A percentile compares a stretch with the other conserved stretches of the same genome.
These are phyloP conservation scores for Acrocephalus arundinaceus DNA, from an alignment of 2,113 vertebrate genomes.

Conservation along the genomic window DNA sequence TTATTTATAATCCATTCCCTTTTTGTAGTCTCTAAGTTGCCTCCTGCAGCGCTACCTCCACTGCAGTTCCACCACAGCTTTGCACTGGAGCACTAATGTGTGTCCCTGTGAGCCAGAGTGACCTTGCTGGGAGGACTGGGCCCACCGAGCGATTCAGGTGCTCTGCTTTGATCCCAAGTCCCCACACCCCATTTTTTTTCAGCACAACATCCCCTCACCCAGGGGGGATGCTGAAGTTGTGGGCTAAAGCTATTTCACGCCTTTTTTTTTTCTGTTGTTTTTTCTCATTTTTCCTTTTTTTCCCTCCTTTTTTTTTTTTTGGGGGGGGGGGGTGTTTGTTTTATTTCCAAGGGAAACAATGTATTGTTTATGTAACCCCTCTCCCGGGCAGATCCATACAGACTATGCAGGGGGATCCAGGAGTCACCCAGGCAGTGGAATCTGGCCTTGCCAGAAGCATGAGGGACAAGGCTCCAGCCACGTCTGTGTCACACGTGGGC, in stretches of 20 bases:
- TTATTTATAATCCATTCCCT: neutral
- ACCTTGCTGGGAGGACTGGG: neutral
- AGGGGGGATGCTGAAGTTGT: too few relatives aligned
- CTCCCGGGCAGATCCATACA: neutral
- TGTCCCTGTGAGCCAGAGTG: neutral
- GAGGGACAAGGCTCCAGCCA: neutral
- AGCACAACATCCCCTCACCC: neutral
- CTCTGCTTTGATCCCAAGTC: neutral
- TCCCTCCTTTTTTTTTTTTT: too few relatives aligned
- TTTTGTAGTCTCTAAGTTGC: conserved; percentile 28
- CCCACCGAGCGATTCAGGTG: neutral
- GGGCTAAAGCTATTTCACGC: neutral
- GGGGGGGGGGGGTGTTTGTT: too few relatives aligned
- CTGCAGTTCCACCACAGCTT: neutral
- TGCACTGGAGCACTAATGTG: neutral
- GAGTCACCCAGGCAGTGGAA: neutral
- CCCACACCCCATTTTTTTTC: fast-evolving
- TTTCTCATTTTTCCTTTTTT: neutral
- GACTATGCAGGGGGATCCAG: neutral
- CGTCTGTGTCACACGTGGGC: neutral
- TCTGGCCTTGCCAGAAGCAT: neutral
- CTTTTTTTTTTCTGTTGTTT: neutral
- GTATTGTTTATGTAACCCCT: neutral
- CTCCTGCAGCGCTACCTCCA: neutral
- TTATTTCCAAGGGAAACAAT: neutral